phyloP scores from a whole-genome alignment of 2,113 vertebrate genomes.

The Tenrec ecaudatus region DNA sequence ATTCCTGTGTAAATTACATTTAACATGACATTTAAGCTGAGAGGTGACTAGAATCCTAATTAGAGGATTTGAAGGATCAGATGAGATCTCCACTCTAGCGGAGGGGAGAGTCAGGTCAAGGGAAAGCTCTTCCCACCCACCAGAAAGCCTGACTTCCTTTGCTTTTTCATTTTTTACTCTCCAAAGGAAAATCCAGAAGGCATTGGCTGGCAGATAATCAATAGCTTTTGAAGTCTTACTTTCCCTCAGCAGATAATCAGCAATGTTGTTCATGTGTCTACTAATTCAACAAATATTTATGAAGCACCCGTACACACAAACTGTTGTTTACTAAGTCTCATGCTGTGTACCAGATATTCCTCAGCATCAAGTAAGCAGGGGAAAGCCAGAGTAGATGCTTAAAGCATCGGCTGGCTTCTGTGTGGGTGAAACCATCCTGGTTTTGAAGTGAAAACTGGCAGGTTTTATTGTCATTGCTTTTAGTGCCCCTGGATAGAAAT shows the following conservation, averaged over 20 bases:
- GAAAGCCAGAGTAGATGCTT: not conserved
- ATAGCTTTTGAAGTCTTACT: constrained; percentile 57
- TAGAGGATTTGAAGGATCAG: not conserved
- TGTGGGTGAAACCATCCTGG: not conserved
- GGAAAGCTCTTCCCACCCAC: not conserved
- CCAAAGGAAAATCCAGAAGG: constrained; percentile 36
- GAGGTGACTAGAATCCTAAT: not conserved
- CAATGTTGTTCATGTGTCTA: constrained; percentile 12
- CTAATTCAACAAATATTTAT: constrained; percentile 56
- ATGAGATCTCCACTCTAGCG: not conserved
- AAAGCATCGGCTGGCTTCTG: not conserved
- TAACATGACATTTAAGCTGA: not conserved
- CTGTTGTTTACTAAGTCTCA: not conserved
- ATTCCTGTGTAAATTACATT: not conserved
- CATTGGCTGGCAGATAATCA: constrained; percentile 9
- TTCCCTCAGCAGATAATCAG: constrained; percentile 30
- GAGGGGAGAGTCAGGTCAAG: not conserved
- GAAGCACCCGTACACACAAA: not conserved
- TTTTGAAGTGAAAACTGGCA: not conserved
- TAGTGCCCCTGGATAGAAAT: constrained; percentile 39
- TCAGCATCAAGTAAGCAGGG: not conserved
- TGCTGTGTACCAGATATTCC: not conserved
- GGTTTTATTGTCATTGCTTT: not conserved
- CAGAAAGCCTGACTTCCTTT: not conserved
- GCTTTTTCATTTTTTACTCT: not conserved